Evolutionary conservation across 2,113 vertebrate genomes (phyloP).

Genomic region (Halcyon malimbica): DNA sequence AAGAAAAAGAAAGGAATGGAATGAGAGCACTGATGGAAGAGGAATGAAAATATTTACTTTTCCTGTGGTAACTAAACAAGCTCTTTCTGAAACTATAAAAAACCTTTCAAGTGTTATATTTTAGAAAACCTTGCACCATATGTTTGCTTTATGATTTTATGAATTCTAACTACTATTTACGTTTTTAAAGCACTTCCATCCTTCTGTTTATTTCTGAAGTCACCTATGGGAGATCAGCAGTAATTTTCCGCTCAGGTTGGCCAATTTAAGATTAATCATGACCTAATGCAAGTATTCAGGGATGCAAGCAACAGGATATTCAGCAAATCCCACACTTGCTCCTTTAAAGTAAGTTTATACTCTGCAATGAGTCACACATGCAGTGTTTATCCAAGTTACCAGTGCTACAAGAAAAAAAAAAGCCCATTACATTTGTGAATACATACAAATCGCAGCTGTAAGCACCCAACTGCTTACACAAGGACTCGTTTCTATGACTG

Average conservation of each 20-base stretch:
- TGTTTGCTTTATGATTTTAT: slow-evolving; percentile 36
- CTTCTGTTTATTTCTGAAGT: slow-evolving; percentile 37
- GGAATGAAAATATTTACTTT: slow-evolving; percentile 42
- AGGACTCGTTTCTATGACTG: slow-evolving; percentile 12
- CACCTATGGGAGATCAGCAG: slow-evolving; percentile 23
- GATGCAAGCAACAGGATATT: slow-evolving; percentile 30
- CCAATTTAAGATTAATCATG: slow-evolving; percentile 40
- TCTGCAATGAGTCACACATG: slow-evolving; percentile 31
- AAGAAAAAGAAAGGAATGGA: neutral
- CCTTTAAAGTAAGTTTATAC: slow-evolving; percentile 46
- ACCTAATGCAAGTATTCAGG: slow-evolving; percentile 32
- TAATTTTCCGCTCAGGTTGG: neutral
- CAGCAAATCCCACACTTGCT: slow-evolving; percentile 20
- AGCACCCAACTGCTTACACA: slow-evolving; percentile 4
- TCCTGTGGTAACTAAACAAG: neutral
- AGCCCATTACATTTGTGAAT: slow-evolving; percentile 34
- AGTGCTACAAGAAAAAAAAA: neutral
- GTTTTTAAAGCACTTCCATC: slow-evolving; percentile 39
- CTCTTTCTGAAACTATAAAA: slow-evolving; percentile 18
- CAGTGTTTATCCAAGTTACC: slow-evolving; percentile 57
- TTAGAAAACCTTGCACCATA: slow-evolving; percentile 36
- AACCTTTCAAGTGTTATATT: slow-evolving; percentile 25
- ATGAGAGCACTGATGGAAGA: neutral
- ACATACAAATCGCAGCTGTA: slow-evolving; percentile 43
- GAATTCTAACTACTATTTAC: slow-evolving; percentile 34